phyloP scores from a whole-genome alignment of 2,113 vertebrate genomes.

The Ailuropoda melanoleuca region DNA sequence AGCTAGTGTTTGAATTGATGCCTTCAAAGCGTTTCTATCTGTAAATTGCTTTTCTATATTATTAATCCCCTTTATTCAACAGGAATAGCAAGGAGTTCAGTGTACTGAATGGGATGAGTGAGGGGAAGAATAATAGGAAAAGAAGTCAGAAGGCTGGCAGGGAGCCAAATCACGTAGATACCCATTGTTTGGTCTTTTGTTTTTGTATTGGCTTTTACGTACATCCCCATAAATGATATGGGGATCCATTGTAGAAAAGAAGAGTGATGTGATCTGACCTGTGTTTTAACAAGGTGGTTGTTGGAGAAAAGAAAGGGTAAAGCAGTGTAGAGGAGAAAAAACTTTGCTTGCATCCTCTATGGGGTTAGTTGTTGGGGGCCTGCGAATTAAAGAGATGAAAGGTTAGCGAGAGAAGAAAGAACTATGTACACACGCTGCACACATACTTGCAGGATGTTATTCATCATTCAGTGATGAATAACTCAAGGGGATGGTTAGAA shows the following conservation, averaged over 20 bases:
- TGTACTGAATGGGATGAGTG: background rate
- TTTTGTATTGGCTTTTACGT: background rate
- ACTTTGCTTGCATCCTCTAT: background rate
- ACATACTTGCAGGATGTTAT: background rate
- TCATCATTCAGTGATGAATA: background rate
- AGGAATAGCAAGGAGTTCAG: background rate
- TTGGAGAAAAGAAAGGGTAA: conserved; percentile 4
- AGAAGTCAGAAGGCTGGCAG: background rate
- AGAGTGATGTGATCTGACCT: background rate
- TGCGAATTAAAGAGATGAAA: background rate
- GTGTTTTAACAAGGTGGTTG: background rate
- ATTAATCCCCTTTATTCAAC: background rate
- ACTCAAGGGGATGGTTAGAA: background rate
- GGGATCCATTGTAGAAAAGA: background rate
- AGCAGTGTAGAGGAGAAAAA: background rate
- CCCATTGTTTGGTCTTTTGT: background rate
- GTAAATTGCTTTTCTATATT: background rate
- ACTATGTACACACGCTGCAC: background rate
- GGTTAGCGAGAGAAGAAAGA: background rate
- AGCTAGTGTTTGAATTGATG: background rate
- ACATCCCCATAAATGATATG: background rate
- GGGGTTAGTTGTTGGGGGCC: background rate
- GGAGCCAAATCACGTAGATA: background rate
- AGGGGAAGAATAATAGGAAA: background rate
- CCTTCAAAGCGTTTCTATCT: background rate